These are phyloP conservation scores for Collichthys lucidus DNA, from an alignment of 2,113 vertebrate genomes.

Conservation along the genomic window DNA sequence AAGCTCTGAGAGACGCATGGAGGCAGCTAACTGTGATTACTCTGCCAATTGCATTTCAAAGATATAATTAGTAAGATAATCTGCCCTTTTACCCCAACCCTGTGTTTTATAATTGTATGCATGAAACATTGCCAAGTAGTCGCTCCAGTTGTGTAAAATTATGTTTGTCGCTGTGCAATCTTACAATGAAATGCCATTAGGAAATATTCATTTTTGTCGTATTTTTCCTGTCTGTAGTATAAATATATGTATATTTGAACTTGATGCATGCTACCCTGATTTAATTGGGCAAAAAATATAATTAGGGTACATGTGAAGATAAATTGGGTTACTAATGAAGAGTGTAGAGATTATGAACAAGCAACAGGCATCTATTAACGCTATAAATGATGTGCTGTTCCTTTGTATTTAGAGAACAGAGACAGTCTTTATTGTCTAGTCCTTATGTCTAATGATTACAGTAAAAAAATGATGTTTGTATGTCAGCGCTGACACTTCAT, in stretches of 20 bases:
- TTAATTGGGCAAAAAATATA: not conserved
- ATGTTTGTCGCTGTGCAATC: slow-evolving; percentile 24
- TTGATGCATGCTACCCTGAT: not conserved
- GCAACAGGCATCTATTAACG: not conserved
- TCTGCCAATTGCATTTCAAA: slow-evolving; percentile 69
- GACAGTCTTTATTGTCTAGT: not conserved
- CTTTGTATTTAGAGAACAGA: not conserved
- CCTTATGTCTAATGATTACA: not conserved
- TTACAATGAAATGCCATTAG: slow-evolving; percentile 31
- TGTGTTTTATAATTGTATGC: slow-evolving; percentile 51
- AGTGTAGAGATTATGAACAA: not conserved
- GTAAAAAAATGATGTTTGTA: not conserved
- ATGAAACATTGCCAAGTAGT: slow-evolving; percentile 47
- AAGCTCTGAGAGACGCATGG: slow-evolving; percentile 51
- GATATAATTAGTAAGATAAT: slow-evolving; percentile 73
- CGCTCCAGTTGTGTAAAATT: slow-evolving; percentile 34
- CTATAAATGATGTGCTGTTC: not conserved
- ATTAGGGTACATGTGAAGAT: not conserved
- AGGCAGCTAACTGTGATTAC: slow-evolving; percentile 58
- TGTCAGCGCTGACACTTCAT: not conserved
- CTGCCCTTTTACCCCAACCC: slow-evolving; percentile 44
- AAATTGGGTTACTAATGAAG: not conserved
- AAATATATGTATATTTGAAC: not conserved
- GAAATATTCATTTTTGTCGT: slow-evolving; percentile 12
- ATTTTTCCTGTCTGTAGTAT: not conserved